Percentiles rank a stretch among this genome's conserved stretches.
phyloP scores from a whole-genome alignment of 1,140 invertebrate genomes.

The Drosophila punjabiensis region DNA sequence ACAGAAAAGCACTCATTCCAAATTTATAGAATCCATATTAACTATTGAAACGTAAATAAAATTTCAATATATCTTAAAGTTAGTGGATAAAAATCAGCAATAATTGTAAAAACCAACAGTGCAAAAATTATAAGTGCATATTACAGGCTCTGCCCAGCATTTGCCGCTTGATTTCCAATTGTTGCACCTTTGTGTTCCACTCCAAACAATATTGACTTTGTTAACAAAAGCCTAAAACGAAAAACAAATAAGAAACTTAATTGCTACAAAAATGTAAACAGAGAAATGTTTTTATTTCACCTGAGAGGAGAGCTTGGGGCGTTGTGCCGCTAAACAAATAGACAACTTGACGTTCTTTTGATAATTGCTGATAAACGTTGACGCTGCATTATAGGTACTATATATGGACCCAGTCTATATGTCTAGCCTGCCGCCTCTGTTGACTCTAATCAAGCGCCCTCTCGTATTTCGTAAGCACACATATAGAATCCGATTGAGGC shows the following conservation, averaged over 20 bases:
- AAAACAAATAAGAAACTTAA: slow-evolving; percentile 66
- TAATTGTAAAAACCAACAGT: background rate
- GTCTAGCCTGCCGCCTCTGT: slow-evolving; percentile 44
- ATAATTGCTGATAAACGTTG: slow-evolving; percentile 72
- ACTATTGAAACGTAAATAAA: background rate
- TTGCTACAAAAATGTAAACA: slow-evolving; percentile 66
- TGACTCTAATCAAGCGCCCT: slow-evolving; percentile 69
- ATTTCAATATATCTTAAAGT: background rate
- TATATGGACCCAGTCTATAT: slow-evolving; percentile 20
- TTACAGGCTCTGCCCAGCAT: background rate
- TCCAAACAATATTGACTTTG: slow-evolving; percentile 52
- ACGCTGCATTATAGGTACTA: slow-evolving; percentile 30
- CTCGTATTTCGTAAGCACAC: slow-evolving; percentile 12
- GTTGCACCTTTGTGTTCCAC: slow-evolving; percentile 28
- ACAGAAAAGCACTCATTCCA: background rate
- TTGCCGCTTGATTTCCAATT: background rate
- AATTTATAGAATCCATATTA: background rate
- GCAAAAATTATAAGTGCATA: background rate
- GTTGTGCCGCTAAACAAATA: slow-evolving; percentile 68
- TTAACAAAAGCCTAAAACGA: slow-evolving; percentile 47
- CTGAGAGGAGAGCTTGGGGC: slow-evolving; percentile 32
- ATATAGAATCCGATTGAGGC: slow-evolving; percentile 41
- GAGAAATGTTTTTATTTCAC: slow-evolving; percentile 34
- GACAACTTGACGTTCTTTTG: slow-evolving; percentile 35
- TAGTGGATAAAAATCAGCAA: background rate